Percentiles rank a stretch among this genome's conserved stretches.
phyloP scores from a whole-genome alignment of 2,113 vertebrate genomes.

The Rhineura floridana region DNA sequence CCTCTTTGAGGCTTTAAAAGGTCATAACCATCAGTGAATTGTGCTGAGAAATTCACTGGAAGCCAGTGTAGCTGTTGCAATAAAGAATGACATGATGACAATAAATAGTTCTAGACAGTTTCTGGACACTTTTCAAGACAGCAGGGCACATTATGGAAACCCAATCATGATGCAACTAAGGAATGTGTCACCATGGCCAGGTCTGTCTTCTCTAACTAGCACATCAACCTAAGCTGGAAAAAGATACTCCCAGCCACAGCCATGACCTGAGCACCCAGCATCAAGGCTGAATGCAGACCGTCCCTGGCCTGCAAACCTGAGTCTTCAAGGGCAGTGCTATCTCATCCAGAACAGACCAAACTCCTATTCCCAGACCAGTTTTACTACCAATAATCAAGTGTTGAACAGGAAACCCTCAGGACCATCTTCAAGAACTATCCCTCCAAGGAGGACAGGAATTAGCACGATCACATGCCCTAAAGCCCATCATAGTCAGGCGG shows the following conservation, averaged over 20 bases:
- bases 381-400: background rate
- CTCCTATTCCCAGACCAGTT: background rate
- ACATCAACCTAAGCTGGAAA: too few species aligned
- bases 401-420: background rate
- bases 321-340: background rate
- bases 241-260: too few species aligned
- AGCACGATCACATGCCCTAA: background rate
- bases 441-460: background rate
- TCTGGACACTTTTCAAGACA: too few species aligned
- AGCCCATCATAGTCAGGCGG: background rate
- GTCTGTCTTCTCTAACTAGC: too few species aligned
- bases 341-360: background rate
- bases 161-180: too few species aligned
- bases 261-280: too few species aligned
- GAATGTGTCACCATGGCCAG: too few species aligned
- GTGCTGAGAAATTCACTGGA: too few species aligned
- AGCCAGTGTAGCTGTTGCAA: background rate
- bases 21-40: background rate
- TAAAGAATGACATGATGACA: background rate
- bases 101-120: background rate
- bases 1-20: background rate
- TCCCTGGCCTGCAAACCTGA: background rate
- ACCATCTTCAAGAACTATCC: background rate
- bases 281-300: too few species aligned
- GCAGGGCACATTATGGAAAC: too few species aligned